These are phyloP conservation scores for Epirrhoe tristata DNA, from an alignment of 2,888 invertebrate species.

Conservation along the genomic window DNA sequence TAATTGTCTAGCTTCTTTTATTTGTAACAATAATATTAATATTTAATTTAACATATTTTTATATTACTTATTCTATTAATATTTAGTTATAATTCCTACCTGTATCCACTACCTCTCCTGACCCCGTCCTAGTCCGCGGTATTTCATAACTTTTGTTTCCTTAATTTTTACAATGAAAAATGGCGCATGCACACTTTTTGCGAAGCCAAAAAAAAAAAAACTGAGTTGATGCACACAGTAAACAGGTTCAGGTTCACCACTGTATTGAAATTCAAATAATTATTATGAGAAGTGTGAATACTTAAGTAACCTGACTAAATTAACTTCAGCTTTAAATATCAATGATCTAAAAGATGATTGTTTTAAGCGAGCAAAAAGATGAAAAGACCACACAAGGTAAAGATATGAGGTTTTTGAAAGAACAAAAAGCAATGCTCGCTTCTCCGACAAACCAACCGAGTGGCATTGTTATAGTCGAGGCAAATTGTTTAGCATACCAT, in stretches of 20 bases:
- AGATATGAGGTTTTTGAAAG: constrained; percentile 19
- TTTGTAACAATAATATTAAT: no score
- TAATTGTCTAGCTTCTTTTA: no score
- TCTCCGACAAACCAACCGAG: constrained; percentile 24
- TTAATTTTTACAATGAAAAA: no score
- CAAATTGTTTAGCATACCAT: constrained; percentile 5
- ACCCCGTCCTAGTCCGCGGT: no score
- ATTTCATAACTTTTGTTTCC: no score
- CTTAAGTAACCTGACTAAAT: neutral
- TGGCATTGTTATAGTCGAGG: constrained; percentile 16
- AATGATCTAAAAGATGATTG: constrained; percentile 7
- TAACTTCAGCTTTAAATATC: neutral
- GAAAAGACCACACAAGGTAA: constrained; percentile 14
- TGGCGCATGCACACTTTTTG: no score
- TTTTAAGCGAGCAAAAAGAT: constrained; percentile 20
- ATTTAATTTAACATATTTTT: no score
- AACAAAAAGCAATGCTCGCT: constrained; percentile 14
- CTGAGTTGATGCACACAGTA: no score
- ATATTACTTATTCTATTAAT: no score
- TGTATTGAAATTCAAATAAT: neutral
- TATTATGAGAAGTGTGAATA: neutral
- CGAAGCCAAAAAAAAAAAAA: no score
- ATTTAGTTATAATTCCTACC: no score
- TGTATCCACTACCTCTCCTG: no score
- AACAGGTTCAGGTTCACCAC: neutral